These are phyloP conservation scores for Cryptocheilus praepositus DNA, from an alignment of 2,888 invertebrate genomes.

Conservation along the genomic window DNA sequence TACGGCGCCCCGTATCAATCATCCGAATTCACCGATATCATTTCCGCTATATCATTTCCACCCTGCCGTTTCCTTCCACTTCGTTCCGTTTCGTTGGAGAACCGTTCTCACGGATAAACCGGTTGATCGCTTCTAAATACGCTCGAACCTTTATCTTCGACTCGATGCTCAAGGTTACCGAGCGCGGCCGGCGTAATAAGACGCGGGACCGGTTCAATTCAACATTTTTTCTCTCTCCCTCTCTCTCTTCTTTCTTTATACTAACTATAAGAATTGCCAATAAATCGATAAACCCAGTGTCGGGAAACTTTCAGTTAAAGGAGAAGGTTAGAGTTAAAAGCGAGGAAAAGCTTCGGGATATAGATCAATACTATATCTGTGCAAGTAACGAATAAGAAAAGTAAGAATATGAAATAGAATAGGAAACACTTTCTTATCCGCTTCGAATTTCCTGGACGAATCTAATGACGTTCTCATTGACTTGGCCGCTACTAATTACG, in stretches of 20 bases:
- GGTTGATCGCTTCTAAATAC: conserved; percentile 44
- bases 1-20: conserved; percentile 21
- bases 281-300: conserved; percentile 35
- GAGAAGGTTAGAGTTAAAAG: conserved; percentile 7
- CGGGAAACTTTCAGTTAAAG: conserved; percentile 16
- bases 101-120: too few species aligned
- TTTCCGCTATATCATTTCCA: too few species aligned
- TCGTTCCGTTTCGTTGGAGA: too few species aligned
- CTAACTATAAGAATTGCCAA: too few species aligned
- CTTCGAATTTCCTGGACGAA: too few species aligned
- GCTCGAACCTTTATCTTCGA: conserved; percentile 28
- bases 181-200: conserved; percentile 33
- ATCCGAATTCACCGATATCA: too few species aligned
- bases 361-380: too few species aligned
- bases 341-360: neutral
- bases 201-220: conserved; percentile 13
- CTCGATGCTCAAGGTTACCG: conserved; percentile 43
- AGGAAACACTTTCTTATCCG: too few species aligned
- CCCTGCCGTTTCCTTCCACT: too few species aligned
- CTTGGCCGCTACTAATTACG: conserved; percentile 38
- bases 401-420: neutral
- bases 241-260: too few species aligned
- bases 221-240: too few species aligned
- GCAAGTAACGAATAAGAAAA: neutral
- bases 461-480: too few species aligned